phyloP scores from a whole-genome alignment of 2,888 invertebrate genomes.

The Clivina fossor region DNA sequence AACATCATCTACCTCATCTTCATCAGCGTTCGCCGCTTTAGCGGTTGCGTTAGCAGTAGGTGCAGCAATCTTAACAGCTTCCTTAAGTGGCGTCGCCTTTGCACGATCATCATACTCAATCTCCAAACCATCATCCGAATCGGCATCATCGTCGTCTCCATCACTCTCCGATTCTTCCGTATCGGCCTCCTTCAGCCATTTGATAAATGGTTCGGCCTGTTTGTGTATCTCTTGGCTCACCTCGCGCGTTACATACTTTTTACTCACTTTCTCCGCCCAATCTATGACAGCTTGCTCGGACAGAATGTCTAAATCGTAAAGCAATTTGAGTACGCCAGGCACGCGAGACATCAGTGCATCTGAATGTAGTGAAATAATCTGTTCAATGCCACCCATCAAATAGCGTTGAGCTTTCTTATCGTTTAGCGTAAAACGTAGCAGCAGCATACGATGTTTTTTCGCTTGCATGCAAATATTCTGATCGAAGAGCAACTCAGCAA shows the following conservation, averaged over 20 bases:
- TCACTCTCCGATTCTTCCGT: constrained; percentile 85
- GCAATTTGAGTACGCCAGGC: constrained; percentile 60
- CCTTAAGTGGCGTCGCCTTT: constrained; percentile 72
- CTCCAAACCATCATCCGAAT: constrained; percentile 66
- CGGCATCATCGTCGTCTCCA: constrained; percentile 74
- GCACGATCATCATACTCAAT: constrained; percentile 91
- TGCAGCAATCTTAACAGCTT: constrained; percentile 48
- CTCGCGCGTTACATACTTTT: constrained; percentile 92
- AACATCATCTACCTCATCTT: constrained; percentile 80
- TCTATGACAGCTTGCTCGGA: constrained; percentile 93
- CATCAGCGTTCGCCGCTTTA: constrained; percentile 59
- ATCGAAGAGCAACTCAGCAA: constrained; percentile 87
- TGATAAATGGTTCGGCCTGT: constrained; percentile 90
- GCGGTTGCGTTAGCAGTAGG: constrained; percentile 53
- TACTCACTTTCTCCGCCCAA: constrained; percentile 89
- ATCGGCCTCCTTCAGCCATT: constrained; percentile 96
- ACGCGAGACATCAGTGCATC: constrained; percentile 79
- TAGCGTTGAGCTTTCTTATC: constrained; percentile 87
- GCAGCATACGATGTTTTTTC: constrained; percentile 73
- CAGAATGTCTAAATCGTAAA: constrained; percentile 94
- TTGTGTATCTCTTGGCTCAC: constrained; percentile 88
- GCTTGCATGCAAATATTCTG: constrained; percentile 68
- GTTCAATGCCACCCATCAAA: constrained; percentile 92
- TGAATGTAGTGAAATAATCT: constrained; percentile 81
- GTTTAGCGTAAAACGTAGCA: constrained; percentile 80